Evolutionary conservation across 2,113 vertebrate genomes (phyloP).

Genomic region (Prunella himalayana): DNA sequence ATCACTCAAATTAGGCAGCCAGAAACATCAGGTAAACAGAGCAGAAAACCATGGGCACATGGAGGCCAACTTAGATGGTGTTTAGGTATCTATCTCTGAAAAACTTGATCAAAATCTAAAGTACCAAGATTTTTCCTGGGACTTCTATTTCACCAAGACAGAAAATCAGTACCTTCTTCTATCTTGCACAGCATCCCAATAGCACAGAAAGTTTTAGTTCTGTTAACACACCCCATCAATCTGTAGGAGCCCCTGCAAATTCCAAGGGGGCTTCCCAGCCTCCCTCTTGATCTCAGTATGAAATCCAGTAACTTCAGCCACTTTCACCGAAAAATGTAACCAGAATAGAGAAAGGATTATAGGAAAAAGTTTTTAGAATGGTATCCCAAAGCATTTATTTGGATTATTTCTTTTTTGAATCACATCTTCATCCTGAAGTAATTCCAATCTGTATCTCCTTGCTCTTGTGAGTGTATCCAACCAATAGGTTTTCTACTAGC

Average conservation of each 20-base stretch:
- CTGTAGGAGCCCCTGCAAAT: not conserved
- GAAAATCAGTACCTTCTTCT: not conserved
- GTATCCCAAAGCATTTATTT: not conserved
- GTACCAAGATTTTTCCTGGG: not conserved
- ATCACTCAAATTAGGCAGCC: not conserved
- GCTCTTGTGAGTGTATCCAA: not conserved
- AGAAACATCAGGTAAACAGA: not conserved
- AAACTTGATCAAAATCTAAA: not conserved
- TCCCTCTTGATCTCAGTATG: not conserved
- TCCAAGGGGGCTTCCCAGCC: not conserved
- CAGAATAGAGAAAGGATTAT: not conserved
- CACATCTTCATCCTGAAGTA: not conserved
- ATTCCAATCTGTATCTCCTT: not conserved
- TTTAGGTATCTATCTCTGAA: not conserved
- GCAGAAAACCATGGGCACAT: not conserved
- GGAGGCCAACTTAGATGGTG: not conserved
- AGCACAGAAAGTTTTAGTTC: not conserved
- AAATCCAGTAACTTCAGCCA: not conserved
- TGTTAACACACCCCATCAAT: not conserved
- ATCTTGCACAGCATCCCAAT: not conserved
- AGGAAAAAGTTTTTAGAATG: not conserved
- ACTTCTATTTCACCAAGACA: not conserved
- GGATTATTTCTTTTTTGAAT: not conserved
- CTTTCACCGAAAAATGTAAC: not conserved
- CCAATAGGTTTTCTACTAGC: not conserved